Conservation (phyloP, 2,888 invertebrate genomes). For the Girardia tigrina region DNA sequence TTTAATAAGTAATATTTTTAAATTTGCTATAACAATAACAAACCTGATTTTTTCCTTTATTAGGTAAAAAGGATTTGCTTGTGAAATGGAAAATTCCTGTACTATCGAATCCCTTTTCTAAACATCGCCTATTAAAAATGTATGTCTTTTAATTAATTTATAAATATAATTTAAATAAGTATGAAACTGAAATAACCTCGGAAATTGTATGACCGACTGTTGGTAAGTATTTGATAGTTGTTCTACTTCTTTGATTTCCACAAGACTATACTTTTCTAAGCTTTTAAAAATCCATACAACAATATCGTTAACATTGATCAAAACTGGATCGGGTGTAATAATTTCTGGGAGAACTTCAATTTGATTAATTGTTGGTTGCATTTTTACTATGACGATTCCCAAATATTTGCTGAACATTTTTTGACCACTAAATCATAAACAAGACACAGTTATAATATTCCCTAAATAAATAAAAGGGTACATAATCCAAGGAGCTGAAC, state of each 20-base stretch:
- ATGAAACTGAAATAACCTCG: constrained; percentile 39
- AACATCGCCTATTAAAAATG: constrained; percentile 41
- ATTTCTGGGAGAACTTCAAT: constrained; percentile 42
- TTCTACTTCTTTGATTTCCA: constrained; percentile 41
- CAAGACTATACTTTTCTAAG: constrained; percentile 42
- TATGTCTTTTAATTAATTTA: neutral
- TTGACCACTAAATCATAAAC: constrained; percentile 24
- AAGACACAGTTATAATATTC: too few species aligned
- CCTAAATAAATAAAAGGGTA: too few species aligned
- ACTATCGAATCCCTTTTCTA: constrained; percentile 42
- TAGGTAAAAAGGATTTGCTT: constrained; percentile 44
- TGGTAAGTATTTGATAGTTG: constrained; percentile 41
- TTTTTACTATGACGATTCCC: constrained; percentile 30
- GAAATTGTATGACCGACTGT: constrained; percentile 39
- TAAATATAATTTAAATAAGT: neutral
- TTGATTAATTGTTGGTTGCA: constrained; percentile 43
- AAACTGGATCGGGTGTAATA: constrained; percentile 45
- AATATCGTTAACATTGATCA: constrained; percentile 45
- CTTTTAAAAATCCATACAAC: constrained; percentile 48
- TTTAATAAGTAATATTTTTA: neutral
- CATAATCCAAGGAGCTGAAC: too few species aligned
- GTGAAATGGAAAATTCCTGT: constrained; percentile 46
- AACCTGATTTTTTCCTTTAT: neutral
- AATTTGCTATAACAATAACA: neutral
- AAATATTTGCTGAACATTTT: constrained; percentile 21